Conservation (phyloP, 2,113 vertebrate genomes). For the Calyptomena viridis region DNA sequence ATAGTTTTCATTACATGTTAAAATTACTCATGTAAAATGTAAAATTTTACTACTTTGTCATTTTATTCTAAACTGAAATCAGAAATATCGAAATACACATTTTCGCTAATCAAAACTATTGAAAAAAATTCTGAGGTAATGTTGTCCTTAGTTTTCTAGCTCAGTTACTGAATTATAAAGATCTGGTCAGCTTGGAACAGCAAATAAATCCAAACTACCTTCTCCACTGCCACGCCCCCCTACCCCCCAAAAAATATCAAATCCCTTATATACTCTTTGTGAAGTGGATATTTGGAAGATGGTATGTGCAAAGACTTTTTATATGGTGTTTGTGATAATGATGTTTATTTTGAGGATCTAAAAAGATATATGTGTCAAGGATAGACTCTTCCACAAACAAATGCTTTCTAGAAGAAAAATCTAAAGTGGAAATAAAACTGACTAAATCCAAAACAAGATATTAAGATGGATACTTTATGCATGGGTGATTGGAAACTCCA, state of each 20-base stretch:
- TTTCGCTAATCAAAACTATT: not conserved
- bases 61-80: not conserved
- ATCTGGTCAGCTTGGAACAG: not conserved
- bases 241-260: not conserved
- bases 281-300: not conserved
- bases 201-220: not conserved
- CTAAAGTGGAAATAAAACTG: not conserved
- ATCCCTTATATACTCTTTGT: not conserved
- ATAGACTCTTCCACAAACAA: not conserved
- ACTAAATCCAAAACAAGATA: not conserved
- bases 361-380: not conserved
- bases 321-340: not conserved
- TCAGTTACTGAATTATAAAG: not conserved
- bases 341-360: not conserved
- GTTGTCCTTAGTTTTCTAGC: not conserved
- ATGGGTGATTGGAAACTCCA: not conserved
- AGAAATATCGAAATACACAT: not conserved
- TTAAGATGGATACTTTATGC: not conserved
- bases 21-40: not conserved
- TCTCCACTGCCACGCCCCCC: rapidly evolving
- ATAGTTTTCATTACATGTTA: not conserved
- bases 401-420: not conserved
- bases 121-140: not conserved
- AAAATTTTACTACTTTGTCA: not conserved
- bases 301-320: not conserved